phyloP scores from a whole-genome alignment of 2,797 vertebrate genomes.

The Typhlichthys subterraneus region DNA sequence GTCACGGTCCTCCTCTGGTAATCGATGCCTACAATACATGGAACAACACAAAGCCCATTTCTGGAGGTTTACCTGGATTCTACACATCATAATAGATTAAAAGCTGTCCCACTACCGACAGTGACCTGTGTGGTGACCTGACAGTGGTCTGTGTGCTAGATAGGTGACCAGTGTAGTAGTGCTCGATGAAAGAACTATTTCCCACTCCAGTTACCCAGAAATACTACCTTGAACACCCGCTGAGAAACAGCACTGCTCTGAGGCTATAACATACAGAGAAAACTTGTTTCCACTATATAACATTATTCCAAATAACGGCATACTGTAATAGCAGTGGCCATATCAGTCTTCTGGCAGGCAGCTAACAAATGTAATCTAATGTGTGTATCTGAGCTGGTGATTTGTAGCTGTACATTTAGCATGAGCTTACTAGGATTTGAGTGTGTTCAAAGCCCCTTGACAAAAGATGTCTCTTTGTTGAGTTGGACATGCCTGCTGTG shows the following conservation, averaged over 20 bases:
- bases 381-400: no score
- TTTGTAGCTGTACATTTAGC: constrained; percentile 27
- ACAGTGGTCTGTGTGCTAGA: constrained; percentile 53
- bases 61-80: background rate
- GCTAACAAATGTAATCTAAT: background rate
- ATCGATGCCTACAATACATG: constrained; percentile 73
- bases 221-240: constrained; percentile 84
- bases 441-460: constrained; percentile 46
- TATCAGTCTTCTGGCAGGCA: background rate
- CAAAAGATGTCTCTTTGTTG: constrained; percentile 64
- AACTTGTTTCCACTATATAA: constrained; percentile 6
- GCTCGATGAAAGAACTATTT: constrained; percentile 86
- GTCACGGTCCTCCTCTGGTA: constrained; percentile 82
- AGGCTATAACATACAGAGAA: constrained; percentile 41
- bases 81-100: background rate
- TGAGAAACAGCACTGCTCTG: constrained; percentile 54
- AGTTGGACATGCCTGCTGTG: constrained; percentile 55
- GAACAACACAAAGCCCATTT: background rate
- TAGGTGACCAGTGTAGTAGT: constrained; percentile 79
- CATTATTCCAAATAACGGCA: no score
- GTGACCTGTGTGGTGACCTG: constrained; percentile 49
- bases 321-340: background rate
- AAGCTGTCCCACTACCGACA: constrained; percentile 70
- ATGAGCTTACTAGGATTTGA: constrained; percentile 57
- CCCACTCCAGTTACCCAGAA: constrained; percentile 84